A percentile compares a stretch with the other conserved stretches of the same genome.
phyloP scores from a whole-genome alignment of 1,140 invertebrate species.

The Saxidomus purpurata region DNA sequence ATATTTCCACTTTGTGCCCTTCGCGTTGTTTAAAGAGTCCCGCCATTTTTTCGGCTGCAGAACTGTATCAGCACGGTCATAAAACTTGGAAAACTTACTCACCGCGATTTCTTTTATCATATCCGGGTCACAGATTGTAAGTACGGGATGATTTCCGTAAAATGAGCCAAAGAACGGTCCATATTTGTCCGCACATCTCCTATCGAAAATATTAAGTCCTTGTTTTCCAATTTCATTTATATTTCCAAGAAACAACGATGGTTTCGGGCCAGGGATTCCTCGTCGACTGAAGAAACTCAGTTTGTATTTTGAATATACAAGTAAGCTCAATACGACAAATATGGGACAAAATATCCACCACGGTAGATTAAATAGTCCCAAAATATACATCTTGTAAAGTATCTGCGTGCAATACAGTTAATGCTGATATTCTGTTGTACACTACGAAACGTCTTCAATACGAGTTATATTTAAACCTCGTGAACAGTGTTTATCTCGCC shows the following conservation, averaged over 20 bases:
- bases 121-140: constrained; percentile 48
- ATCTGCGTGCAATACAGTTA: no score
- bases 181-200: constrained; percentile 2
- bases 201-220: constrained; percentile 7
- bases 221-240: constrained; percentile 4
- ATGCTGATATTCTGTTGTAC: no score
- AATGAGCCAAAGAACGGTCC: not conserved
- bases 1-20: constrained; percentile 54
- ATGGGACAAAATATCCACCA: constrained; percentile 30
- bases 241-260: constrained; percentile 16
- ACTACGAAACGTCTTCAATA: no score
- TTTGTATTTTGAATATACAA: constrained; percentile 18
- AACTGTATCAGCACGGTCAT: constrained; percentile 30
- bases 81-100: constrained; percentile 52
- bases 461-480: no score
- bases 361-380: not conserved
- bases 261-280: constrained; percentile 37
- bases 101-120: constrained; percentile 49
- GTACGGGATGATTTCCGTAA: constrained; percentile 25
- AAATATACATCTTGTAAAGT: not conserved
- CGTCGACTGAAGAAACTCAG: constrained; percentile 17
- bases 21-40: constrained; percentile 49
- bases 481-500: no score
- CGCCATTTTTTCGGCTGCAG: not conserved
- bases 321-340: not conserved